phyloP scores from a whole-genome alignment of 1,140 invertebrate genomes.

The Tetragonula clypearis region DNA sequence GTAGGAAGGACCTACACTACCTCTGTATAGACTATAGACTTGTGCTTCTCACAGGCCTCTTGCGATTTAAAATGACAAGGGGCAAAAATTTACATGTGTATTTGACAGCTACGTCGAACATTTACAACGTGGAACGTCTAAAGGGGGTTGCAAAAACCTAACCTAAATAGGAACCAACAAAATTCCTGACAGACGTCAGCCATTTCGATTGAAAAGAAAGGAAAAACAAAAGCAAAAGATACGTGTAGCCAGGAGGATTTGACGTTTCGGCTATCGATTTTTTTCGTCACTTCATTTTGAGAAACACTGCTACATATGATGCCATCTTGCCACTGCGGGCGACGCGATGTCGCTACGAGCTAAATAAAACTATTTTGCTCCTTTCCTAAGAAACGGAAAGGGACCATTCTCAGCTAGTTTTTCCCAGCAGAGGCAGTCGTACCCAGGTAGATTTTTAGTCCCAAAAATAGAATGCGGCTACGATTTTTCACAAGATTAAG shows the following conservation, averaged over 20 bases:
- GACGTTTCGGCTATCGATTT: not conserved
- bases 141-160: not conserved
- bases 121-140: not conserved
- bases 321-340: conserved; percentile 31
- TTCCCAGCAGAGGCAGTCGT: not conserved
- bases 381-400: not conserved
- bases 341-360: conserved; percentile 29
- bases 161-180: not conserved
- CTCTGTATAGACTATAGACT: too few relatives aligned
- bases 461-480: not conserved
- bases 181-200: not conserved
- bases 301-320: conserved; percentile 40
- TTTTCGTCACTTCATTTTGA: conserved; percentile 24
- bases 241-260: not conserved
- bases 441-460: not conserved
- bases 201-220: not conserved
- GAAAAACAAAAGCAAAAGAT: not conserved
- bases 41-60: not conserved
- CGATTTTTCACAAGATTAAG: not conserved
- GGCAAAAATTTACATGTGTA: not conserved
- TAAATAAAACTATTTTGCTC: not conserved
- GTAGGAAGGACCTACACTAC: too few relatives aligned
- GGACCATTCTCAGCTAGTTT: not conserved
- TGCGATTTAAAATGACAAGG: not conserved
- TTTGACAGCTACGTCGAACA: not conserved